These are phyloP conservation scores for Coregonus clupeaformis DNA, from an alignment of 2,113 vertebrate species.

Conservation along the genomic window DNA sequence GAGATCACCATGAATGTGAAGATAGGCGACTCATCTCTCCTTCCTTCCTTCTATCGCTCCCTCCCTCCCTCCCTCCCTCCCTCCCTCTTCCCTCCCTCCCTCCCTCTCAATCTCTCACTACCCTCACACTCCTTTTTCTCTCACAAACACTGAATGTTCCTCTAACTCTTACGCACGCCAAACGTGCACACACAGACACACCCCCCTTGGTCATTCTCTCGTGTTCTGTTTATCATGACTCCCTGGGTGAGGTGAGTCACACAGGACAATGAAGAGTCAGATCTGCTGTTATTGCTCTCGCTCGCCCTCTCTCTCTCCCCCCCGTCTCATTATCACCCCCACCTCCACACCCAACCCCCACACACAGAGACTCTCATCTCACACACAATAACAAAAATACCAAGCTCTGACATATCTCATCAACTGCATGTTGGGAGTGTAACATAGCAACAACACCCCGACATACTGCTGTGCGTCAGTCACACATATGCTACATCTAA, in stretches of 20 bases:
- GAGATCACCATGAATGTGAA: no score
- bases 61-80: background rate
- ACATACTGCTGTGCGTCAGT: constrained; percentile 40
- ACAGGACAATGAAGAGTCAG: constrained; percentile 51
- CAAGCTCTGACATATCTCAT: constrained; percentile 60
- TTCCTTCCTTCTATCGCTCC: background rate
- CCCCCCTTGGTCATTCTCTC: background rate
- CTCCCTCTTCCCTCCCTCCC: background rate
- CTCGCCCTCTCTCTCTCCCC: constrained; percentile 19
- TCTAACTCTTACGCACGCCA: constrained; percentile 4
- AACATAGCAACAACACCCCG: background rate
- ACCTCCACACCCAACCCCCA: background rate
- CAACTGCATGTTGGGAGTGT: constrained; percentile 37
- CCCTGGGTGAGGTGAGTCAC: constrained; percentile 34
- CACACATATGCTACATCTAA: constrained; percentile 47
- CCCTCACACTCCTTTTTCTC: background rate
- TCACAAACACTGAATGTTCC: constrained; percentile 10
- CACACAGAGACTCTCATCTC: constrained; percentile 14
- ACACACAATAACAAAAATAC: constrained; percentile 60
- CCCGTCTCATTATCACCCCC: background rate
- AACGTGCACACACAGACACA: constrained; percentile 5
- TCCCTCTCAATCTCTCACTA: background rate
- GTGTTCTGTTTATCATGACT: constrained; percentile 30
- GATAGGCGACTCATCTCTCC: background rate
- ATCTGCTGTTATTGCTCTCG: constrained; percentile 33